A percentile compares a stretch with the other conserved stretches of the same genome.
Evolutionary conservation across 2,888 invertebrate genomes (phyloP).

Genomic region (Sinopyrophorus schimmeli): DNA sequence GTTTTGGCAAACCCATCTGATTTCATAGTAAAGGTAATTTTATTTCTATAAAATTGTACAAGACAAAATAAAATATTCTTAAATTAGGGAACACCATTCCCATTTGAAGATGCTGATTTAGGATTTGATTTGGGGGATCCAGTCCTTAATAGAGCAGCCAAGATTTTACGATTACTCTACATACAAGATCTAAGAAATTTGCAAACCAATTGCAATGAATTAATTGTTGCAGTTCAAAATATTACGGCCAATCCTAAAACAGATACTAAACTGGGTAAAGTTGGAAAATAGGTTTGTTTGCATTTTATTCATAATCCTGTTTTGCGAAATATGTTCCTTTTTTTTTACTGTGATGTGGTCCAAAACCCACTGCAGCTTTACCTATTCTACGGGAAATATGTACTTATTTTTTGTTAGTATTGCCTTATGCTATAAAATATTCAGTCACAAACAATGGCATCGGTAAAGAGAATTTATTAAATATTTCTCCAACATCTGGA

Average conservation of each 20-base stretch:
- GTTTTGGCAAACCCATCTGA: slow-evolving; percentile 61
- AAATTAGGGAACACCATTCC: slow-evolving; percentile 66
- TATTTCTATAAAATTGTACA: too few relatives aligned
- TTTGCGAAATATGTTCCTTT: too few relatives aligned
- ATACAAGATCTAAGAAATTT: slow-evolving; percentile 82
- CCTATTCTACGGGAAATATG: too few relatives aligned
- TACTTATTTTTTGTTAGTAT: too few relatives aligned
- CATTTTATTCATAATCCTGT: too few relatives aligned
- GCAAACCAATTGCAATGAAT: slow-evolving; percentile 93
- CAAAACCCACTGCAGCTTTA: too few relatives aligned
- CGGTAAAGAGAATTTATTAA: too few relatives aligned
- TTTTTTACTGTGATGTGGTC: too few relatives aligned
- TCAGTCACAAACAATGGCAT: too few relatives aligned
- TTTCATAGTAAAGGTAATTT: slow-evolving; percentile 57
- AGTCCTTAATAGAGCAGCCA: slow-evolving; percentile 70
- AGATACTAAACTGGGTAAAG: slow-evolving; percentile 91
- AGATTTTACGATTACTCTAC: slow-evolving; percentile 78
- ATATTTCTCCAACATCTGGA: too few relatives aligned
- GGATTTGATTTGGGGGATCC: slow-evolving; percentile 70
- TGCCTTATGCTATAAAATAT: too few relatives aligned
- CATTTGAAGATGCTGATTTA: slow-evolving; percentile 68
- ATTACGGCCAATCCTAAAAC: slow-evolving; percentile 97
- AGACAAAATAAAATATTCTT: not conserved
- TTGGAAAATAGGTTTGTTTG: slow-evolving; percentile 80
- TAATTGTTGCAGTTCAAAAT: slow-evolving; percentile 88